Evolutionary conservation across 2,797 vertebrate species (phyloP), one percentile per base, ranked within the genome.

Genomic region (Chaetodon trifasciatus): DNA sequence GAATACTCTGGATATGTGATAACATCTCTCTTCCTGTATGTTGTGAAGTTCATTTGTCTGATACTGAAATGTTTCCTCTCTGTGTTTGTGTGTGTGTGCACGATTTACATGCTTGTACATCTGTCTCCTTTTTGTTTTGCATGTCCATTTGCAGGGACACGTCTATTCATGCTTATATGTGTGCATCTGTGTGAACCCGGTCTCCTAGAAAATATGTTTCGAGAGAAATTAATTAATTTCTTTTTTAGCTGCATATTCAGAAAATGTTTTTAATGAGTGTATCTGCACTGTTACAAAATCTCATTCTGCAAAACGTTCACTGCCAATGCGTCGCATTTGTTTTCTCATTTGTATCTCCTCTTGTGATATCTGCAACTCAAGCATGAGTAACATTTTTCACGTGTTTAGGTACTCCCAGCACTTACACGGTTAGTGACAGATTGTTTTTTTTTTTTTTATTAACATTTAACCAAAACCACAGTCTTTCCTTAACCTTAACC

Each of bases 41-140:
- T 60, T 55, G 55, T 32, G 47, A 82, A 70, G 64, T 62, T 79
- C 1, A 70, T 80, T 65, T 75, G 40, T 70, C 13, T 62, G 2
- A 39, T 32, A n/a, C 64, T n/a, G 23, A 60, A 72, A 76, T 63
- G 15, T 11, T 53, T 23, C 44, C 5, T 55, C 4, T 62, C 32
- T 39, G 6, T 62, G 47, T 17, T 8, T 8, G 42, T 44, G 28
- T 32, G 58, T 71, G 56, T 61, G 66, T 53, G 64, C 58, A 50
- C 37, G 42, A 65, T 56, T 8, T 19, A 24, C 32, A 0, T n/a
- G 40, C n/a, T 61, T 57, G 11, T 24, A 19, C 60, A 75, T 75
- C 53, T 63, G 40, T 71, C 68, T 65, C 53, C n/a, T 56, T 55
- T 28, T 66, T 67, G 47, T 65, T 71, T 49, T 74, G 46, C 21